These are phyloP conservation scores for Spongilla lacustris DNA, from an alignment of 37 sponge, comb jelly and placozoan genomes.

Conservation along the genomic window DNA sequence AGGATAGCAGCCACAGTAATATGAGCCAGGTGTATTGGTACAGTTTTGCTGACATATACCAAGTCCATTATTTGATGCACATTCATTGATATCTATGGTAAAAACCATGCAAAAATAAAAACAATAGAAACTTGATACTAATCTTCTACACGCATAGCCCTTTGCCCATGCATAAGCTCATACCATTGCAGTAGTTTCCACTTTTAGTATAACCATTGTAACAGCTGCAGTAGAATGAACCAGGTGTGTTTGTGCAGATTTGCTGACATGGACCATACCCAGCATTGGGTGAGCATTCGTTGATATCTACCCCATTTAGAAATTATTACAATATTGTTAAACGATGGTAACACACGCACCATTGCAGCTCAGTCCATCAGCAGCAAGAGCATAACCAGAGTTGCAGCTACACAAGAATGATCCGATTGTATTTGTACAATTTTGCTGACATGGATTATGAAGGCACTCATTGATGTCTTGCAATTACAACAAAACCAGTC, in stretches of 20 bases:
- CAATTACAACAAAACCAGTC: no score
- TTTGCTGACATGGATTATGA: no score
- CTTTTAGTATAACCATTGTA: not conserved
- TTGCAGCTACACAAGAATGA: no score
- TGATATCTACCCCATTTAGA: not conserved
- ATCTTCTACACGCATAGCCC: no score
- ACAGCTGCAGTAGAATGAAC: not conserved
- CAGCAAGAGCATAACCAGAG: no score
- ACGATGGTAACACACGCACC: no score
- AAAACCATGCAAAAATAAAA: no score
- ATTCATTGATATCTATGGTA: not conserved
- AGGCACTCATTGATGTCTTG: no score
- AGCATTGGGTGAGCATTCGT: not conserved
- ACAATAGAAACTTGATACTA: no score
- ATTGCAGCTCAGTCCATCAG: no score
- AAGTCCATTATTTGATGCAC: not conserved
- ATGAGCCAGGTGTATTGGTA: not conserved
- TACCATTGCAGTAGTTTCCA: not conserved
- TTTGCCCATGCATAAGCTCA: no score
- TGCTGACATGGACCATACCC: not conserved
- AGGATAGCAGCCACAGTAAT: not conserved
- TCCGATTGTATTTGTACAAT: no score
- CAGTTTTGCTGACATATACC: not conserved
- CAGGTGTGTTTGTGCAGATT: not conserved
- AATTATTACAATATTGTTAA: not conserved